Conservation (phyloP, 1,140 invertebrate species). For the Neomicropteryx cornuta region DNA sequence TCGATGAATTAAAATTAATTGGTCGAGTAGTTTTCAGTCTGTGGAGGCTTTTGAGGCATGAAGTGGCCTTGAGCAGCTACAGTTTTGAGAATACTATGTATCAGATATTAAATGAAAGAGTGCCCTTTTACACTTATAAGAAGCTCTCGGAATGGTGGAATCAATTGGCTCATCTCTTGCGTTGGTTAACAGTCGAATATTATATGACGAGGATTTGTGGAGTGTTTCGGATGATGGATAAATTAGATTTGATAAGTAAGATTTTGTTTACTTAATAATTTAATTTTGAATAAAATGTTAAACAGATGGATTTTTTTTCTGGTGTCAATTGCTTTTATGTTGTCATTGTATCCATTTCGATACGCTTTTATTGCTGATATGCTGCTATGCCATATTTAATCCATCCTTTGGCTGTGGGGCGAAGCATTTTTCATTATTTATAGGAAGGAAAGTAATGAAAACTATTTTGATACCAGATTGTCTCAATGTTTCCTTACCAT, state of each 20-base stretch:
- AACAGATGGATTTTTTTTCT: no score
- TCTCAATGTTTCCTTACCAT: no score
- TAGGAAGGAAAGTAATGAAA: no score
- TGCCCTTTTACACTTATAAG: slow-evolving; percentile 61
- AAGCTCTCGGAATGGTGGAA: slow-evolving; percentile 69
- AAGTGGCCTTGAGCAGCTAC: slow-evolving; percentile 80
- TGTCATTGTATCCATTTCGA: no score
- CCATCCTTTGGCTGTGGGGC: no score
- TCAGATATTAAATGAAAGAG: slow-evolving; percentile 74
- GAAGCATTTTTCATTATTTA: no score
- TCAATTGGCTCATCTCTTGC: slow-evolving; percentile 38
- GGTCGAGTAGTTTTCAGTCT: slow-evolving; percentile 87
- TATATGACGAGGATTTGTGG: slow-evolving; percentile 63
- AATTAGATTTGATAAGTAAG: slow-evolving; percentile 77
- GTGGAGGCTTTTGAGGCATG: slow-evolving; percentile 83
- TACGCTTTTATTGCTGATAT: no score
- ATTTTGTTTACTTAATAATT: slow-evolving; percentile 10
- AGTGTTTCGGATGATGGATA: slow-evolving; percentile 68
- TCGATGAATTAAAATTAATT: slow-evolving; percentile 56
- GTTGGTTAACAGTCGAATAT: slow-evolving; percentile 61
- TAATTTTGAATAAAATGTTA: no score
- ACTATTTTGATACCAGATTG: no score
- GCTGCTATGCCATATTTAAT: no score
- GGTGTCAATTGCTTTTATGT: no score
- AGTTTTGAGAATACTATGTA: slow-evolving; percentile 89